Conservation (phyloP, 1,140 invertebrate genomes). For the Drosophila dunni region DNA sequence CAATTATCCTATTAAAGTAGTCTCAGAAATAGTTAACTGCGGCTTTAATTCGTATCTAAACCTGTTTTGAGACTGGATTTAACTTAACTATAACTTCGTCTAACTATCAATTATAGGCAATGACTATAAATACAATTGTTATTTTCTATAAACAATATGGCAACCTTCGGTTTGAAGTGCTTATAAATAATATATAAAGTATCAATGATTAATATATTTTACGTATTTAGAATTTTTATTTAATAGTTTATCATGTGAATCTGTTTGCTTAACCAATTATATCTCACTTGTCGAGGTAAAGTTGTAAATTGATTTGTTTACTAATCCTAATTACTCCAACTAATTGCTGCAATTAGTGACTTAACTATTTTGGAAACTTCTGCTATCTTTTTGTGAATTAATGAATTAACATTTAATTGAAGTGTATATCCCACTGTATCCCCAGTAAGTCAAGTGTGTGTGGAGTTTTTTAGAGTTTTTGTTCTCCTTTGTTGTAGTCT, state of each 20-base stretch:
- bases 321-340: slow-evolving; percentile 4
- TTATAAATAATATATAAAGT: not conserved
- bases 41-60: not conserved
- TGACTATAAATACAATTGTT: slow-evolving; percentile 7
- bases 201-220: not conserved
- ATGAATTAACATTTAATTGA: slow-evolving; percentile 22
- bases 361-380: not conserved
- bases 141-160: not conserved
- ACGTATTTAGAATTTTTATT: not conserved
- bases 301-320: slow-evolving; percentile 16
- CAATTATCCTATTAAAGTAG: not conserved
- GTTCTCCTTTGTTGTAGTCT: slow-evolving; percentile 24
- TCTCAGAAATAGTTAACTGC: not conserved
- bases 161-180: slow-evolving; percentile 3
- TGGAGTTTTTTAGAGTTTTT: not conserved
- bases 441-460: slow-evolving; percentile 56
- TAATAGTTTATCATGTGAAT: slow-evolving; percentile 2
- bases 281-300: not conserved
- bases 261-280: slow-evolving; percentile 9
- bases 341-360: slow-evolving; percentile 28
- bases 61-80: not conserved
- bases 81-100: no score
- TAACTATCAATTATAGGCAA: slow-evolving; percentile 3
- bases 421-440: slow-evolving; percentile 33
- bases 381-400: not conserved